Percentiles rank a stretch among this genome's conserved stretches.
phyloP scores from a whole-genome alignment of 2,797 vertebrate species.

The Muraenolepis orangiensis region DNA sequence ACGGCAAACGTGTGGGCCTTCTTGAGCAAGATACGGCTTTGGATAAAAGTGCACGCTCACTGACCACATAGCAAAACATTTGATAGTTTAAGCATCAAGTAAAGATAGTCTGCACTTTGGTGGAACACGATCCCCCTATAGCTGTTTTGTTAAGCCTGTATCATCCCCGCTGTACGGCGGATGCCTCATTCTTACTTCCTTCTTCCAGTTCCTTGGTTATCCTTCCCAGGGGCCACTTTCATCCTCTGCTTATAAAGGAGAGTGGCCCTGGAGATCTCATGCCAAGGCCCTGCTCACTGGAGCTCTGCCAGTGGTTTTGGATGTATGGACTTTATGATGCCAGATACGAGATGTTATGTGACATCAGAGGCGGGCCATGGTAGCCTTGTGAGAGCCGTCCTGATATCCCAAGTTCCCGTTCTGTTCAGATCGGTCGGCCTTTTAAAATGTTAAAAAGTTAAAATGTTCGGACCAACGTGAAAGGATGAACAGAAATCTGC shows the following conservation, averaged over 20 bases:
- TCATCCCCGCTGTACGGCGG: neutral
- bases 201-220: neutral
- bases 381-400: neutral
- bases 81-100: neutral
- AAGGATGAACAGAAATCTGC: no score
- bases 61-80: neutral
- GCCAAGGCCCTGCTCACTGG: neutral
- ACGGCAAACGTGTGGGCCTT: neutral
- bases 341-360: neutral
- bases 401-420: neutral
- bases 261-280: neutral
- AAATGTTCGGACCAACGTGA: neutral
- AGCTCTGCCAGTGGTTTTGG: neutral
- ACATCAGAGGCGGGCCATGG: neutral
- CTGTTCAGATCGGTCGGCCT: neutral
- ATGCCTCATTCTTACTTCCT: neutral
- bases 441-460: neutral
- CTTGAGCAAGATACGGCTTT: neutral
- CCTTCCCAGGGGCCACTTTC: neutral
- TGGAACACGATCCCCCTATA: neutral
- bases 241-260: no score
- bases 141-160: neutral
- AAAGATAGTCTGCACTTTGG: neutral
- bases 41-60: neutral
- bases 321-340: neutral